Evolutionary conservation across 2,888 invertebrate genomes (phyloP).

Genomic region (Blastobasis lacticolella): DNA sequence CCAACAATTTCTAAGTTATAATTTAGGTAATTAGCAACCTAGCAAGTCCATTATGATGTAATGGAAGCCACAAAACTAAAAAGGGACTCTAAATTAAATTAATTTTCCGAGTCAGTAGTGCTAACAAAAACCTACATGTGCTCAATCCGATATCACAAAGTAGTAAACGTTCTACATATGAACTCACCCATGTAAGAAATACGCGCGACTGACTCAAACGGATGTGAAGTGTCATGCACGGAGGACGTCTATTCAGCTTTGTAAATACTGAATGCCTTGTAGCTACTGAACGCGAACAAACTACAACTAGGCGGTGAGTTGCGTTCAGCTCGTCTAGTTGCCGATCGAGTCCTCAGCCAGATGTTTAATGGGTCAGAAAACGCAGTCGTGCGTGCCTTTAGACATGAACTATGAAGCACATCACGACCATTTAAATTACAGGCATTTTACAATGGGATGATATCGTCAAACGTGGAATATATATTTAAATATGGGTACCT

Average conservation of each 20-base stretch:
- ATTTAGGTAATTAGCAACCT: no score
- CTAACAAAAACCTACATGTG: not conserved
- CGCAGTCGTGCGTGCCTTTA: slow-evolving; percentile 31
- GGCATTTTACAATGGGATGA: no score
- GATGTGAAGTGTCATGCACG: slow-evolving; percentile 13
- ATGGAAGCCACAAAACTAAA: no score
- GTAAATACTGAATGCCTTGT: slow-evolving; percentile 10
- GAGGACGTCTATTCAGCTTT: slow-evolving; percentile 34
- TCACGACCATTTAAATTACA: no score
- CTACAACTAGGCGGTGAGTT: slow-evolving; percentile 26
- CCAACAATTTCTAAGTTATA: no score
- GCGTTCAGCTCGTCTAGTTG: slow-evolving; percentile 25
- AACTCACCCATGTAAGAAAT: slow-evolving; percentile 51
- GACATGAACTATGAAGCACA: not conserved
- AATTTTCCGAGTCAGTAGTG: no score
- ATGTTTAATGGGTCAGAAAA: slow-evolving; percentile 54
- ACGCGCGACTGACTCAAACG: slow-evolving; percentile 31
- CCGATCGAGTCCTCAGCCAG: slow-evolving; percentile 36
- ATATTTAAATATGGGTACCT: no score
- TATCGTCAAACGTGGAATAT: no score
- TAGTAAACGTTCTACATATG: slow-evolving; percentile 7
- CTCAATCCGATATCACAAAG: slow-evolving; percentile 19
- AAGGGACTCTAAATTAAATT: no score
- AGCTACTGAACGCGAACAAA: slow-evolving; percentile 24
- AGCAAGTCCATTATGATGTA: no score